Evolutionary conservation across 2,113 vertebrate species (phyloP).

Genomic region (Ptilonorhynchus violaceus): DNA sequence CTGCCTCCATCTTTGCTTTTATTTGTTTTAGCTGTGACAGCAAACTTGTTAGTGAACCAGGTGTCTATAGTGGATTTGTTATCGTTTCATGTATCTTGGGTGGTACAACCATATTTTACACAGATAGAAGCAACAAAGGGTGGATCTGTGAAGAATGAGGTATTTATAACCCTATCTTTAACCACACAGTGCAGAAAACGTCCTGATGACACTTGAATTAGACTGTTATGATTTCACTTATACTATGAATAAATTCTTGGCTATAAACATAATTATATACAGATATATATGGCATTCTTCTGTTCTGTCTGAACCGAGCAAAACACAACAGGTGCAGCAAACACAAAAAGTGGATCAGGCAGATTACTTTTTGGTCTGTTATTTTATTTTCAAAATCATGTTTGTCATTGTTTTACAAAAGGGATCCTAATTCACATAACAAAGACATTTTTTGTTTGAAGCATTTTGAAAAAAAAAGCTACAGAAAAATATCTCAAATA

Average conservation of each 20-base stretch:
- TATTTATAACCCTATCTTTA: background rate
- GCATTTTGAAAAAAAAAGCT: background rate
- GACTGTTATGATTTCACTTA: background rate
- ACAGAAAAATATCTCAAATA: background rate
- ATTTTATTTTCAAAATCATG: background rate
- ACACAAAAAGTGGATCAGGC: background rate
- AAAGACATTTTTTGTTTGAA: background rate
- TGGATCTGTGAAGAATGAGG: background rate
- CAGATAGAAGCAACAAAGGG: background rate
- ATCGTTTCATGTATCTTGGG: background rate
- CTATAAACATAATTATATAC: background rate
- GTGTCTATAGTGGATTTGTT: background rate
- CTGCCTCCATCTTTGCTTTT: background rate
- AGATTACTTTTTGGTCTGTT: background rate
- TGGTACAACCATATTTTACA: background rate
- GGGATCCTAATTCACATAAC: background rate
- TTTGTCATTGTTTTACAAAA: background rate
- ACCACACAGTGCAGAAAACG: background rate
- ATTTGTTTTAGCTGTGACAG: background rate
- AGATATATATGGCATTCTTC: accelerated
- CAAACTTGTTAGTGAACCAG: background rate
- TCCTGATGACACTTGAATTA: background rate
- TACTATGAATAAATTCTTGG: background rate
- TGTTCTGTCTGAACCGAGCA: background rate
- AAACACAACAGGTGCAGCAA: background rate